Evolutionary conservation across 64 coral and sea anemone genomes (phyloP).

Genomic region (Acropora yongei): DNA sequence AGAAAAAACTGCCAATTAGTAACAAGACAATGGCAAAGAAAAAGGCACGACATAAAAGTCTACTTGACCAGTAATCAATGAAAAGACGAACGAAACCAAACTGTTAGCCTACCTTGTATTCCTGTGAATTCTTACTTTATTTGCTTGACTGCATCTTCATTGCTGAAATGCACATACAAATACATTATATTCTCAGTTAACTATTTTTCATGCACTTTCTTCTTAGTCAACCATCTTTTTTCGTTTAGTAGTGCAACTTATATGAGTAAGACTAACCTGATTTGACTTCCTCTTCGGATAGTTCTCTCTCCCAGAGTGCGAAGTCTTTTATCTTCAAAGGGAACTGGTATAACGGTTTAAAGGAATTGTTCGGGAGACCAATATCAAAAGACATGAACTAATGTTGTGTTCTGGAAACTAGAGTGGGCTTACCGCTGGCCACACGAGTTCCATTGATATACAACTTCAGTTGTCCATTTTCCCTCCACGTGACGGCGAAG

Average conservation of each 20-base stretch:
- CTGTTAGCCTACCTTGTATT: not conserved
- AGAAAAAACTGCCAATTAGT: not conserved
- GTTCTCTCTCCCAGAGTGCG: slow-evolving; percentile 68
- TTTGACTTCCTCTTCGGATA: slow-evolving; percentile 64
- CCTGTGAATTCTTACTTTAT: not conserved
- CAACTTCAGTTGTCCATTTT: slow-evolving; percentile 57
- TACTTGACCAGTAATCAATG: no score
- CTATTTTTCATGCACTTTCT: not conserved
- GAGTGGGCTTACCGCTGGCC: slow-evolving; percentile 38
- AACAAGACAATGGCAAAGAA: not conserved
- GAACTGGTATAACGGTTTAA: slow-evolving; percentile 49
- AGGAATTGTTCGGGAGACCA: slow-evolving; percentile 76
- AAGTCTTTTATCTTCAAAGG: slow-evolving; percentile 53
- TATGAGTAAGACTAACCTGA: not conserved
- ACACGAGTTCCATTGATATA: slow-evolving; percentile 67
- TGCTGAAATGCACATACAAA: not conserved
- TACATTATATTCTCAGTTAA: not conserved
- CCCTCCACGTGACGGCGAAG: slow-evolving; percentile 75
- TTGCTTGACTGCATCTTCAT: not conserved
- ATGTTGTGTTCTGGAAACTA: slow-evolving; percentile 68
- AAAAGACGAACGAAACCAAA: not conserved
- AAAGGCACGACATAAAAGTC: no score
- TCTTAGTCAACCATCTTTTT: not conserved
- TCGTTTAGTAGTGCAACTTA: not conserved
- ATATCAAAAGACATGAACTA: slow-evolving; percentile 66